These are phyloP conservation scores for Apostichopus leukothele DNA, from an alignment of 53 echinoderm and acorn worm genomes.

Conservation along the genomic window DNA sequence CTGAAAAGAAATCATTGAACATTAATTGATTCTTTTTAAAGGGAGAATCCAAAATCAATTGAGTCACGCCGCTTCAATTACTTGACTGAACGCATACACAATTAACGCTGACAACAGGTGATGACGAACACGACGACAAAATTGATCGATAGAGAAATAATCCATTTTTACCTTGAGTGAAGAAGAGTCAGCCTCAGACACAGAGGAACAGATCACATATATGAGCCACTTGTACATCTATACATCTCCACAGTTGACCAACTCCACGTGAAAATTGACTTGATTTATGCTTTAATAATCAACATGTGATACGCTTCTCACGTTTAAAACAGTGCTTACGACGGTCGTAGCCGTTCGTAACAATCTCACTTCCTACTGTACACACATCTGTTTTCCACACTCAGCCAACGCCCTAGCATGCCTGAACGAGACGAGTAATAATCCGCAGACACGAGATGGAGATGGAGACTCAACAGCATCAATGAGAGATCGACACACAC, in stretches of 20 bases:
- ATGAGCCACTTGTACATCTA: conserved; percentile 51
- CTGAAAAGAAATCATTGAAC: too few species aligned
- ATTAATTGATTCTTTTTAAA: too few species aligned
- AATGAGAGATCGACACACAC: not conserved
- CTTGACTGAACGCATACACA: not conserved
- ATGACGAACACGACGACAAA: not conserved
- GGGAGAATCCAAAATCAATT: too few species aligned
- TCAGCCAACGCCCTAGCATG: conserved; percentile 44
- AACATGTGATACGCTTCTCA: not conserved
- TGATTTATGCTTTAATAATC: not conserved
- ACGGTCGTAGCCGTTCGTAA: not conserved
- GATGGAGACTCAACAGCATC: not conserved
- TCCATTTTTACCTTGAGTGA: conserved; percentile 25
- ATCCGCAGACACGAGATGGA: not conserved
- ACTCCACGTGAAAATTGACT: conserved; percentile 17
- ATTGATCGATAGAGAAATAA: not conserved
- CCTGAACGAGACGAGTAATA: not conserved
- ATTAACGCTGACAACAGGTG: not conserved
- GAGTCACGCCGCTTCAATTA: not conserved
- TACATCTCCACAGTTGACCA: not conserved
- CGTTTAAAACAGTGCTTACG: not conserved
- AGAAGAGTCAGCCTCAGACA: conserved; percentile 23
- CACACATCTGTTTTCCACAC: conserved; percentile 12
- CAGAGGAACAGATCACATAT: conserved; percentile 48
- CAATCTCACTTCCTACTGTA: not conserved